Evolutionary conservation across 2,797 vertebrate species (phyloP).

Genomic region (Chelon labrosus): DNA sequence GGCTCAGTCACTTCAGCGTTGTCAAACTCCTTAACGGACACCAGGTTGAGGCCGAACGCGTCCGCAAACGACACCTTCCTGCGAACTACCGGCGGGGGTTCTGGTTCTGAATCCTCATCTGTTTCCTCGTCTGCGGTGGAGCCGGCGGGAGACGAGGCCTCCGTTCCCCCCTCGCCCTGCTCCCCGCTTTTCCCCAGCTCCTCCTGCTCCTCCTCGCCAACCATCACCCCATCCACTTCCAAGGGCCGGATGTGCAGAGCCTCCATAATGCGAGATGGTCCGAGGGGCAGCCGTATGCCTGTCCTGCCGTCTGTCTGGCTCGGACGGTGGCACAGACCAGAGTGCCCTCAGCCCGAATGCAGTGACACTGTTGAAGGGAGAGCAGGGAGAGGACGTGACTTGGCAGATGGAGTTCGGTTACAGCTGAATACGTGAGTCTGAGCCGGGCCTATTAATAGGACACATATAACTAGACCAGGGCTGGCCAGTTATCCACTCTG

Average conservation of each 20-base stretch:
- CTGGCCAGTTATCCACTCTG: conserved; percentile 50
- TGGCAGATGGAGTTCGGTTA: conserved; percentile 93
- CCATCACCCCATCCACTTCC: conserved; percentile 79
- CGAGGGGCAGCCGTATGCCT: conserved; percentile 73
- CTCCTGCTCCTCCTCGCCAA: conserved; percentile 30
- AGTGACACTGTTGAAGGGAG: conserved; percentile 83
- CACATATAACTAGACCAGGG: conserved; percentile 55
- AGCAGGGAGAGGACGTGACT: conserved; percentile 87
- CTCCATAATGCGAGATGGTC: conserved; percentile 83
- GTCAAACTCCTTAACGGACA: conserved; percentile 96
- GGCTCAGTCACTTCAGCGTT: conserved; percentile 72
- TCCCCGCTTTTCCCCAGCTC: conserved; percentile 31
- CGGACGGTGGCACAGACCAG: conserved; percentile 68
- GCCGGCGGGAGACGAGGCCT: conserved; percentile 81
- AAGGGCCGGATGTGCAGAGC: conserved; percentile 73
- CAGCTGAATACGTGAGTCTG: conserved; percentile 91
- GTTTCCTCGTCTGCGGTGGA: conserved; percentile 82
- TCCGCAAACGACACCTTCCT: conserved; percentile 98
- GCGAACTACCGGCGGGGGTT: conserved; percentile 73
- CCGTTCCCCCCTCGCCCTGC: conserved; percentile 79
- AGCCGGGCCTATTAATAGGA: conserved; percentile 94
- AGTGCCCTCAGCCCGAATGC: conserved; percentile 84
- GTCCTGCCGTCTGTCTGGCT: conserved; percentile 71
- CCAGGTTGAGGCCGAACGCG: conserved; percentile 93
- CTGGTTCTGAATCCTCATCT: conserved; percentile 86